These are phyloP conservation scores for Laticauda laticaudata DNA, from an alignment of 2,113 vertebrate species.

Conservation along the genomic window DNA sequence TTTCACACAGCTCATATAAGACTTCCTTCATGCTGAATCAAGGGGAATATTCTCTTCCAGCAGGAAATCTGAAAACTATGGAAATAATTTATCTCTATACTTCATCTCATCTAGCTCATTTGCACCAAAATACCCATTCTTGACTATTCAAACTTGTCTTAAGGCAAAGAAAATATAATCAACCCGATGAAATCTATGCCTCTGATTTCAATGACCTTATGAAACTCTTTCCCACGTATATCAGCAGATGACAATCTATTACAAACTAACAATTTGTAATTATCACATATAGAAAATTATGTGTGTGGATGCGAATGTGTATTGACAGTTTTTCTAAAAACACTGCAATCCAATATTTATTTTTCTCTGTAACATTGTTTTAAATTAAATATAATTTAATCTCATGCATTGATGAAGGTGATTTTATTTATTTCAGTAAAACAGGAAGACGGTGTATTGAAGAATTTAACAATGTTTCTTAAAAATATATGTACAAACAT, in stretches of 20 bases:
- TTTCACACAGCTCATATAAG: slow-evolving; percentile 44
- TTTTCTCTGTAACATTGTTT: background rate
- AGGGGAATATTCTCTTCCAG: slow-evolving; percentile 57
- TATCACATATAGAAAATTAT: background rate
- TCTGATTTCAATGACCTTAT: background rate
- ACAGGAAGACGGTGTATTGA: slow-evolving; percentile 44
- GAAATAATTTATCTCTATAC: slow-evolving; percentile 54
- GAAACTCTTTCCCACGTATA: background rate
- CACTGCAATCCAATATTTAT: background rate
- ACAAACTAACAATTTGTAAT: background rate
- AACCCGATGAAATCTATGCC: background rate
- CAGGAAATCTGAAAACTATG: slow-evolving; percentile 64
- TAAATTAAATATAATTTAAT: slow-evolving; percentile 14
- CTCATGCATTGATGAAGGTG: slow-evolving; percentile 10
- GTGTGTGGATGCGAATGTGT: background rate
- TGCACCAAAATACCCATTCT: slow-evolving; percentile 56
- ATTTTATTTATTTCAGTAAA: slow-evolving; percentile 36
- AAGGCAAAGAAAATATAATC: slow-evolving; percentile 25
- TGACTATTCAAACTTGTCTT: slow-evolving; percentile 8
- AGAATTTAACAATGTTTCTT: slow-evolving; percentile 19
- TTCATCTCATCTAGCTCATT: slow-evolving; percentile 59
- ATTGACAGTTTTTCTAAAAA: background rate
- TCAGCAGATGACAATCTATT: background rate
- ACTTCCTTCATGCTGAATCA: slow-evolving; percentile 40
- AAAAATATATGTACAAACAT: slow-evolving; percentile 11